Base-by-base conservation (phyloP, 2,888 invertebrate species). In the Julus scandinavius region DNA sequence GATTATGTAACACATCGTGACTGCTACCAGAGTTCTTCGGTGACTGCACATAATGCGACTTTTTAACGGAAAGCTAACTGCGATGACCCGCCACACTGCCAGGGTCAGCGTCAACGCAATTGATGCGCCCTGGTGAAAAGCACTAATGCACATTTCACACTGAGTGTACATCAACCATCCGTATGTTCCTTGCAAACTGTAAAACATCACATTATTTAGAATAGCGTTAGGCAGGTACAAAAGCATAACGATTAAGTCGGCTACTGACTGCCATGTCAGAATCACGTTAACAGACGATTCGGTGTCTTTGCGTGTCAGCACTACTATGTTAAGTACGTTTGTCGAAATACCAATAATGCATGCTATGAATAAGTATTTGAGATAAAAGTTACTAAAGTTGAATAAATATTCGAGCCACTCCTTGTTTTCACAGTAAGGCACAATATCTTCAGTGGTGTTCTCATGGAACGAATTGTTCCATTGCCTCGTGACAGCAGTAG, bases 291-390 rank as follows among this genome's bases (percentile, higher is more conserved):
- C 98, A 2, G 98, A 96, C 89, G 97, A 97, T 20, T 92, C 91
- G 97, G 98, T 98, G 92, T 98, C 97, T 50, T 96, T 95, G 17
- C 97, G 95, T 9, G 97, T 96, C 88, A 98, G 94, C 15, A 98
- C 97, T 72, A 96, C 95, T 90, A 98, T 96, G 93, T 98, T 98
- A 91, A 98, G 94, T 94, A 29, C 29, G 92, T 98, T 98, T 89
- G 97, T 96, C 80, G 97, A 94, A 80, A 97, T 96, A 87, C 98
- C 98, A 91, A 97, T 95, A 88, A 97, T 93, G 92, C 98, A 98
- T 17, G 17, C 29, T 29, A 1, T 29, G 29, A 29, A 29, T 29
- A 29, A 29, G 29, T 29, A 29, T 29, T 29, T 29, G 29, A 29
- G 29, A 29, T 1, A 29, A 29, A 29, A 29, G 29, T 29, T 29